These are phyloP conservation scores for Drosophila mercatorum DNA, from an alignment of 2,888 invertebrate genomes.

Conservation along the genomic window DNA sequence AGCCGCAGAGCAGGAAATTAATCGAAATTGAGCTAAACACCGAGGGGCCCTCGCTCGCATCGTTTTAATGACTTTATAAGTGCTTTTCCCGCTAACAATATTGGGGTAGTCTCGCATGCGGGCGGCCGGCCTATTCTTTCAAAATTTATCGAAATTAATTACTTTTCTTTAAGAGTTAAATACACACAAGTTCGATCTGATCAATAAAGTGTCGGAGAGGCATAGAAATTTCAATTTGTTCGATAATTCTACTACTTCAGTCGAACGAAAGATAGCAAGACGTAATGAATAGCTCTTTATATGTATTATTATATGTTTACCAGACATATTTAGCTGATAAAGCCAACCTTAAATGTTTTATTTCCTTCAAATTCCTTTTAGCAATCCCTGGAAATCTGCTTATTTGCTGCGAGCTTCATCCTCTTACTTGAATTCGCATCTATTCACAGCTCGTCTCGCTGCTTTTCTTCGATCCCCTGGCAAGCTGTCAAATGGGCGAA, in stretches of 20 bases:
- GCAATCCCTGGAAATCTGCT: not conserved
- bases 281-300: too few species aligned
- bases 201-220: not conserved
- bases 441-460: constrained; percentile 1
- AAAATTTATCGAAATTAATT: not conserved
- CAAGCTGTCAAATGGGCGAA: constrained; percentile 41
- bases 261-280: too few species aligned
- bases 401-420: not conserved
- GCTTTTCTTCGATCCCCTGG: constrained; percentile 1
- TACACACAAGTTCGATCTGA: not conserved
- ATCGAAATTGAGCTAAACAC: constrained; percentile 40
- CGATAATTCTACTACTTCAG: too few species aligned
- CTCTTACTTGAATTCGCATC: not conserved
- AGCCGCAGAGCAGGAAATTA: constrained; percentile 35
- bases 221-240: too few species aligned
- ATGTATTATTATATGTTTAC: too few species aligned
- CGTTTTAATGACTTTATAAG: constrained; percentile 31
- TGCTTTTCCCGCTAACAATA: constrained; percentile 6
- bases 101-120: constrained; percentile 21
- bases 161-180: not conserved
- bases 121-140: not conserved
- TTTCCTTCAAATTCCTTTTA: too few species aligned
- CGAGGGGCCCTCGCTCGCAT: not conserved
- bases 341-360: too few species aligned
- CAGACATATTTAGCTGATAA: too few species aligned